Conservation (phyloP, 2,113 vertebrate genomes). For the Cyrtonyx montezumae region DNA sequence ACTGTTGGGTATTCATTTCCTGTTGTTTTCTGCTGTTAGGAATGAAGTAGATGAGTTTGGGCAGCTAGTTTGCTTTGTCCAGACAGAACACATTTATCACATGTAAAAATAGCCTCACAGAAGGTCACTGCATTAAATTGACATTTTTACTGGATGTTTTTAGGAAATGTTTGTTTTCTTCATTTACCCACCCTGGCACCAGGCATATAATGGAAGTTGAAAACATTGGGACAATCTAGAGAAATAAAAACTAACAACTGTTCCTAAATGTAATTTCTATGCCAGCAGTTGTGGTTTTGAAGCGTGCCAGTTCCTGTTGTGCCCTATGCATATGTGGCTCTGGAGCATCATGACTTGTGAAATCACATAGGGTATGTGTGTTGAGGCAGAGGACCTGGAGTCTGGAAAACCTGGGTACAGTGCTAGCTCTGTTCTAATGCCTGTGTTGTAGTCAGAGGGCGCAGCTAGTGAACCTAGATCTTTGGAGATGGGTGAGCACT, state of each 20-base stretch:
- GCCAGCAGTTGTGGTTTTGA: not conserved
- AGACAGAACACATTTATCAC: constrained; percentile 59
- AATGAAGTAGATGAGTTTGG: constrained; percentile 49
- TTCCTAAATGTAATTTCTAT: not conserved
- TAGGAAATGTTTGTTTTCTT: not conserved
- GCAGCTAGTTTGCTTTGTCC: constrained; percentile 30
- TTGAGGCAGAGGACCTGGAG: not conserved
- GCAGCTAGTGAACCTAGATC: too few species aligned
- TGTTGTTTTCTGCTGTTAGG: constrained; percentile 49
- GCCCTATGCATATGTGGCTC: not conserved
- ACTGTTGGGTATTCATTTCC: constrained; percentile 61
- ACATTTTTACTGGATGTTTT: not conserved
- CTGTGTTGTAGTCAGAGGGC: not conserved
- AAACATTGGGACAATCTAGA: not conserved
- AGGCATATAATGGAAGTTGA: not conserved
- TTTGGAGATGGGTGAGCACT: too few species aligned
- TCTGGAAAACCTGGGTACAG: not conserved
- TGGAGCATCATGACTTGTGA: not conserved
- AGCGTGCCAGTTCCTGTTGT: fast-evolving
- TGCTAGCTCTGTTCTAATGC: not conserved
- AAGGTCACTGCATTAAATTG: constrained; percentile 53
- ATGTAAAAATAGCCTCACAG: constrained; percentile 4
- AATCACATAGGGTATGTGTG: not conserved
- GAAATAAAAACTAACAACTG: not conserved
- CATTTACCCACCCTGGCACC: not conserved